A percentile compares a stretch with the other conserved stretches of the same genome.
These are phyloP conservation scores for Gila orcuttii DNA, from an alignment of 2,113 vertebrate genomes.

Conservation along the genomic window DNA sequence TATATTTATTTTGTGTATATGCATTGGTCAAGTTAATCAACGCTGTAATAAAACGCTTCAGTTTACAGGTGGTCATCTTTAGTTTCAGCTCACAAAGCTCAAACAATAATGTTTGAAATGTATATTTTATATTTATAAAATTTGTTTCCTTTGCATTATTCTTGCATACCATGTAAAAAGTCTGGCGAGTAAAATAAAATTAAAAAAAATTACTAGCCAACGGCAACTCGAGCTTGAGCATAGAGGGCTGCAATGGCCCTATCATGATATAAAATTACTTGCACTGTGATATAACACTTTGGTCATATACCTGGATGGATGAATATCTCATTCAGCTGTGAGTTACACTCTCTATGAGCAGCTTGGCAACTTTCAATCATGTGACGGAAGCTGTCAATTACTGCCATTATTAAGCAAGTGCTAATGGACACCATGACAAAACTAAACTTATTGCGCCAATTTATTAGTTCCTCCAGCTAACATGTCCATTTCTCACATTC, in stretches of 20 bases:
- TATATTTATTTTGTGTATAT: too few relatives aligned
- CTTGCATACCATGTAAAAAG: too few relatives aligned
- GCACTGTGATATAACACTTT: not conserved
- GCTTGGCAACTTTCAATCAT: not conserved
- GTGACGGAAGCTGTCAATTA: not conserved
- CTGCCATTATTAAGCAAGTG: slow-evolving; percentile 5
- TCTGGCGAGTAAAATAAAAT: too few relatives aligned
- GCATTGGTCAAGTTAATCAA: too few relatives aligned
- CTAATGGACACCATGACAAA: slow-evolving; percentile 21
- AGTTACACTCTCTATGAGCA: not conserved
- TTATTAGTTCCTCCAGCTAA: not conserved
- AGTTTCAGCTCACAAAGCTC: too few relatives aligned
- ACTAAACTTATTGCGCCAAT: not conserved
- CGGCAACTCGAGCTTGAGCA: too few relatives aligned
- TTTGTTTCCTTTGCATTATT: too few relatives aligned
- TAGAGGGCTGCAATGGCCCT: not conserved
- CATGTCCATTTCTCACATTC: not conserved
- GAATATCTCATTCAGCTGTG: not conserved
- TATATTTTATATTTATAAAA: too few relatives aligned
- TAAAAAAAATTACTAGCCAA: too few relatives aligned
- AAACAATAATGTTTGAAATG: too few relatives aligned
- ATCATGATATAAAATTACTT: not conserved
- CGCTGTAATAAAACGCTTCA: too few relatives aligned
- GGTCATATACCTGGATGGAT: not conserved
- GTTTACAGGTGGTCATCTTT: too few relatives aligned